Evolutionary conservation across 2,888 invertebrate genomes (phyloP).

Genomic region (Anagyrus pseudococci): DNA sequence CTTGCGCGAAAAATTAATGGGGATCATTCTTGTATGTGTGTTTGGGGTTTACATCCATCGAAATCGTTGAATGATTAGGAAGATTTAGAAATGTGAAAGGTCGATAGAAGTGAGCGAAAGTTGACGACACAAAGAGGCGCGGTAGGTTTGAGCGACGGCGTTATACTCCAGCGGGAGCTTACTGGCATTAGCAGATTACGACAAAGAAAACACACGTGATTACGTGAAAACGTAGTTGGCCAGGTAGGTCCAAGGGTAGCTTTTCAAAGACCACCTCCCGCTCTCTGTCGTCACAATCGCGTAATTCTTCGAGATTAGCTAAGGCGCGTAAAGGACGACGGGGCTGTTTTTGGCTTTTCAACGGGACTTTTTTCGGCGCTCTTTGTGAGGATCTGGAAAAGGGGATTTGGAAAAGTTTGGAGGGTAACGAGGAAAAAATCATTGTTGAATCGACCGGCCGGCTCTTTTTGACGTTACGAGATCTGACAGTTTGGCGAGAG

Average conservation of each 20-base stretch:
- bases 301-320: neutral
- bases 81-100: too few relatives aligned
- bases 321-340: neutral
- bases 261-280: too few relatives aligned
- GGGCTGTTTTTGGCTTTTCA: neutral
- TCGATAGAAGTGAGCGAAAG: neutral
- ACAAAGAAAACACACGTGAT: constrained; percentile 18
- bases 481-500: constrained; percentile 1
- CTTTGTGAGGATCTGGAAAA: neutral
- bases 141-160: too few relatives aligned
- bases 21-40: neutral
- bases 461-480: neutral
- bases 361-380: neutral
- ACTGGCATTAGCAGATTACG: constrained; percentile 4
- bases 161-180: constrained; percentile 4
- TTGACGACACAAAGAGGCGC: neutral
- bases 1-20: neutral
- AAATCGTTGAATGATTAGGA: too few relatives aligned
- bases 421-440: neutral
- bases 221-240: neutral
- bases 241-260: neutral
- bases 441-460: neutral
- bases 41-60: too few relatives aligned
- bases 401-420: neutral
- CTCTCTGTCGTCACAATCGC: neutral